Base-by-base conservation (phyloP, 2,797 vertebrate genomes). In the Pyrocephalus nanus region DNA sequence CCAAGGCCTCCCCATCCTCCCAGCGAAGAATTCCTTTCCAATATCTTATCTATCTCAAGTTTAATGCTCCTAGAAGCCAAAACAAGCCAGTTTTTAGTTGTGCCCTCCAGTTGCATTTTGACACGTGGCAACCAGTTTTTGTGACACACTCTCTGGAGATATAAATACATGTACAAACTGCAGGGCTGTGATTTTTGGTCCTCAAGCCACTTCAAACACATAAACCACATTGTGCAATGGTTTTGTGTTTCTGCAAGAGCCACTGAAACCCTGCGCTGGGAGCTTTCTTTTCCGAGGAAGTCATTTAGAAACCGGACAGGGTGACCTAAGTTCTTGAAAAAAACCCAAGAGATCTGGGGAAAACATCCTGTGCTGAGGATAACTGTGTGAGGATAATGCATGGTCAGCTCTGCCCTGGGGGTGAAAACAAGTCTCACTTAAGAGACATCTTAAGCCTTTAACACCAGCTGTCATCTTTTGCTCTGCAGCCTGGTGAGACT, bases 261-360 rank as follows among this genome's bases (percentile, higher is more conserved):
- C 9, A 26, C 23, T 47, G 15, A 17, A 54, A 40, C 26, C 71
- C 67, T 4, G 47, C 34, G 1, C 43, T 72, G 30, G 11, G 55
- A 66, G 78, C 38, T 58, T 29, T 66, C 32, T 73, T 80, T 72
- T 55, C 80, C 48, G 72, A 92, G 84, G 57, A 92, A 94, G 74
- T 96, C 36, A 92, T 96, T 92, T 92, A 91, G 94, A 96, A 94
- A 95, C 84, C 10, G 71, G 81, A 79, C 55, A 71, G 54, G n/a
- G 50, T 79, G 91, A 71, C 81, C 53, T 57, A 55, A 93, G 86
- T 93, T 96, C 95, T 92, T 76, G 53, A 70, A 55, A 67, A 67
- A 38, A 38, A 4, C 67, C 27, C 30, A 27, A 42, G 43, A 60
- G 6, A 53, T 34, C 5, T 71, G 45, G 8, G 45, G 36, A 40